Conservation (phyloP, 2,888 invertebrate genomes). For the Athalia circularis region DNA sequence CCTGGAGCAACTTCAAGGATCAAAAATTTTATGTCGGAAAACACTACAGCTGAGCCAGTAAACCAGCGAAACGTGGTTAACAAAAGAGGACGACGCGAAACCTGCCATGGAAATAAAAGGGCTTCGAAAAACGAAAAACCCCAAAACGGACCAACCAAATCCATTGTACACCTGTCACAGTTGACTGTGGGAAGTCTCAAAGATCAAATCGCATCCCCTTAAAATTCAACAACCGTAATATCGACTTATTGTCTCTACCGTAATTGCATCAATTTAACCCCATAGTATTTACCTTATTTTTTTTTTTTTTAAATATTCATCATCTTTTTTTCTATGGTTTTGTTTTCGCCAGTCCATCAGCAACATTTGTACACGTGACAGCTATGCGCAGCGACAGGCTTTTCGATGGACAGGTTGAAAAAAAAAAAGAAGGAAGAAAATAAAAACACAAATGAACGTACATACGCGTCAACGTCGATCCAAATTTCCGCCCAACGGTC, state of each 20-base stretch:
- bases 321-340: not conserved
- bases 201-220: conserved; percentile 46
- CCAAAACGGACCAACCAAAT: conserved; percentile 52
- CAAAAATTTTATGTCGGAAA: conserved; percentile 63
- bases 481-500: conserved; percentile 20
- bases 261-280: too few species aligned
- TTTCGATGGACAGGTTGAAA: conserved; percentile 10
- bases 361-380: conserved; percentile 2
- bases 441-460: too few species aligned
- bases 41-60: conserved; percentile 59
- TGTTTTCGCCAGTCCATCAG: not conserved
- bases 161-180: conserved; percentile 70
- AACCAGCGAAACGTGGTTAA: conserved; percentile 44
- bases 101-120: conserved; percentile 42
- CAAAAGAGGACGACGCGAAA: conserved; percentile 52
- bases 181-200: conserved; percentile 51
- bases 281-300: too few species aligned
- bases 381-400: not conserved
- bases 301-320: not conserved
- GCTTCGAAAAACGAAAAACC: conserved; percentile 16
- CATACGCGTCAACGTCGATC: conserved; percentile 5
- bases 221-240: conserved; percentile 16
- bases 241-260: too few species aligned
- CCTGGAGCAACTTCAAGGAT: conserved; percentile 63
- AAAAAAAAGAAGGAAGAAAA: not conserved